A percentile compares a stretch with the other conserved stretches of the same genome.
phyloP scores from a whole-genome alignment of 1,140 invertebrate species.

The Harpegnathos saltator region DNA sequence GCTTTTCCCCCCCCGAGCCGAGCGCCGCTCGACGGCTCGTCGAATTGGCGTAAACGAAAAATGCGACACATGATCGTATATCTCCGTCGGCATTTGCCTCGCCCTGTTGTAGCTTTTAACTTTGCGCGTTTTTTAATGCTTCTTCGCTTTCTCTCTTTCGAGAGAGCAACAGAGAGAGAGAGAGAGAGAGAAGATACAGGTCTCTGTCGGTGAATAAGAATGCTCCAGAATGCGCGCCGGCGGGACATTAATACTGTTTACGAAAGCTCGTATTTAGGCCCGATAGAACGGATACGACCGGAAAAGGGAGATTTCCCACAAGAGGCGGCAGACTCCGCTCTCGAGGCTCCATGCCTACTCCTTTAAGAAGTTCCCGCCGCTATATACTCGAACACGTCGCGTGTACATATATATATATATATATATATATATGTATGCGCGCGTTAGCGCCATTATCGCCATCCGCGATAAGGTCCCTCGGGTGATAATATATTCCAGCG shows the following conservation, averaged over 20 bases:
- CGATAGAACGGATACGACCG: conserved; percentile 40
- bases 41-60: background rate
- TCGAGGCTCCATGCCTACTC: conserved; percentile 35
- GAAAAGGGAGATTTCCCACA: conserved; percentile 30
- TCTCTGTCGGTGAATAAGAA: conserved; percentile 49
- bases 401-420: no score
- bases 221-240: conserved; percentile 13
- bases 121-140: background rate
- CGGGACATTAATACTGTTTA: conserved; percentile 57
- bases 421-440: conserved; percentile 65
- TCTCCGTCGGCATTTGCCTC: conserved; percentile 6
- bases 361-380: conserved; percentile 62
- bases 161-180: no score
- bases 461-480: conserved; percentile 81
- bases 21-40: no score
- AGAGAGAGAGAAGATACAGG: background rate
- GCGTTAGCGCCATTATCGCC: conserved; percentile 80
- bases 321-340: background rate
- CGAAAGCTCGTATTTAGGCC: conserved; percentile 44
- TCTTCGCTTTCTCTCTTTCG: background rate
- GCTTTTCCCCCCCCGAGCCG: background rate
- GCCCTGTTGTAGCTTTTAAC: conserved; percentile 14
- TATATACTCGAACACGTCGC: conserved; percentile 56
- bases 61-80: background rate
- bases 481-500: conserved; percentile 83